Conservation (phyloP, 1,140 invertebrate species). For the Bombus confusus region DNA sequence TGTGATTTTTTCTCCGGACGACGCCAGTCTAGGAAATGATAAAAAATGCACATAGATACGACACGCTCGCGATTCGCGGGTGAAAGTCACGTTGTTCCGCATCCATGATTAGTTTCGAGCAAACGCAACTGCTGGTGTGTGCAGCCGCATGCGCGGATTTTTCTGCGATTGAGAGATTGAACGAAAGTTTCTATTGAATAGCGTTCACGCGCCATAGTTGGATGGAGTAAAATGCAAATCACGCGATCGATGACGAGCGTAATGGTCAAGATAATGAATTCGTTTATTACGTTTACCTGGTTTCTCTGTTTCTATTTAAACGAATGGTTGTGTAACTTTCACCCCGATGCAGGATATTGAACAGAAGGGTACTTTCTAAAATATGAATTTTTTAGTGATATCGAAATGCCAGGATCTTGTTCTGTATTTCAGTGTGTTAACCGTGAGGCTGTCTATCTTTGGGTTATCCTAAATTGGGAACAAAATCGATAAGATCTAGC, state of each 20-base stretch:
- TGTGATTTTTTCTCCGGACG: neutral
- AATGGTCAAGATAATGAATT: neutral
- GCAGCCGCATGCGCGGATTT: neutral
- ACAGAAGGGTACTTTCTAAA: constrained; percentile 27
- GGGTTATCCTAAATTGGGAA: neutral
- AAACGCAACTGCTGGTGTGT: no score
- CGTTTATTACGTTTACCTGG: constrained; percentile 1
- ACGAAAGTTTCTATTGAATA: neutral
- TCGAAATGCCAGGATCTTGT: no score
- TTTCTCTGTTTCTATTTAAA: constrained; percentile 3
- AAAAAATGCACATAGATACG: neutral
- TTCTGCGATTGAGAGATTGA: no score
- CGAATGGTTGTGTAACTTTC: constrained; percentile 33
- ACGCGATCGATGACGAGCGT: neutral
- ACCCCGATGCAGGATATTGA: neutral
- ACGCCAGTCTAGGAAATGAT: neutral
- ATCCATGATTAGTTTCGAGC: neutral
- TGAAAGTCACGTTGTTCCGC: constrained; percentile 1
- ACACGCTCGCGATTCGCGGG: neutral
- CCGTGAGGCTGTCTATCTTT: neutral
- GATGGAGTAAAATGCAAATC: neutral
- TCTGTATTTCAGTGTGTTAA: neutral
- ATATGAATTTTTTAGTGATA: constrained; percentile 16
- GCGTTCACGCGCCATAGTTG: neutral
- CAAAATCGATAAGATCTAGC: no score